Percentiles rank a stretch among this genome's conserved stretches.
These are phyloP conservation scores for Epinephelus cyanopodus DNA, from an alignment of 2,113 vertebrate genomes.

Conservation along the genomic window DNA sequence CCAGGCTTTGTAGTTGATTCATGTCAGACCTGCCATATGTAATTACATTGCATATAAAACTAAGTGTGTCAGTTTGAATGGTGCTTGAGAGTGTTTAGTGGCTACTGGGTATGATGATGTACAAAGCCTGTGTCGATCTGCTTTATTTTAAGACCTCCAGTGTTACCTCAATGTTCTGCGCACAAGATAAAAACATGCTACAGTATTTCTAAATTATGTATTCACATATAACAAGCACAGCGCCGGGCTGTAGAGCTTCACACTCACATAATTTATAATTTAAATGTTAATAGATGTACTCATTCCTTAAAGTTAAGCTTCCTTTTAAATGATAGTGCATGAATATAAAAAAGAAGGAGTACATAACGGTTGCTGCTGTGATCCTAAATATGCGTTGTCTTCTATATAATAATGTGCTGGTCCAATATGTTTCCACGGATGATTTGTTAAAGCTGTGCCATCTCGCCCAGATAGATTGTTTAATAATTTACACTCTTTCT, in stretches of 20 bases:
- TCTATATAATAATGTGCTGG: neutral
- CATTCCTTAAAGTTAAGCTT: constrained; percentile 21
- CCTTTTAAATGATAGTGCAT: neutral
- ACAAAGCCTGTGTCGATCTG: neutral
- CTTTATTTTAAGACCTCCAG: neutral
- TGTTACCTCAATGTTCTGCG: neutral
- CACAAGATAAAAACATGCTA: constrained; percentile 29
- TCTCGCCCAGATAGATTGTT: constrained; percentile 13
- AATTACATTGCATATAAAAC: neutral
- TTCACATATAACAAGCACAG: constrained; percentile 48
- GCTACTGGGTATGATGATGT: neutral
- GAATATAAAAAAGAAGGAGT: neutral
- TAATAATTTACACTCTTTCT: constrained; percentile 57
- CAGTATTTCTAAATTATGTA: constrained; percentile 63
- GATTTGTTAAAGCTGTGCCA: constrained; percentile 19
- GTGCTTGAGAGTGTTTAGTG: neutral
- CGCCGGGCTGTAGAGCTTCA: constrained; percentile 33
- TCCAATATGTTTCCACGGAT: constrained; percentile 9
- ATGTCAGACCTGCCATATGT: neutral
- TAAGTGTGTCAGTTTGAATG: neutral
- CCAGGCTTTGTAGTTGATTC: neutral
- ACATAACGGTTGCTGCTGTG: neutral
- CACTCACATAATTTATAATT: constrained; percentile 66
- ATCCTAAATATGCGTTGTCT: neutral
- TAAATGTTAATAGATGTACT: constrained; percentile 59